Evolutionary conservation across 2,888 invertebrate genomes (phyloP), one percentile per base, ranked within the genome.

Genomic region (Polymixis flavicincta): DNA sequence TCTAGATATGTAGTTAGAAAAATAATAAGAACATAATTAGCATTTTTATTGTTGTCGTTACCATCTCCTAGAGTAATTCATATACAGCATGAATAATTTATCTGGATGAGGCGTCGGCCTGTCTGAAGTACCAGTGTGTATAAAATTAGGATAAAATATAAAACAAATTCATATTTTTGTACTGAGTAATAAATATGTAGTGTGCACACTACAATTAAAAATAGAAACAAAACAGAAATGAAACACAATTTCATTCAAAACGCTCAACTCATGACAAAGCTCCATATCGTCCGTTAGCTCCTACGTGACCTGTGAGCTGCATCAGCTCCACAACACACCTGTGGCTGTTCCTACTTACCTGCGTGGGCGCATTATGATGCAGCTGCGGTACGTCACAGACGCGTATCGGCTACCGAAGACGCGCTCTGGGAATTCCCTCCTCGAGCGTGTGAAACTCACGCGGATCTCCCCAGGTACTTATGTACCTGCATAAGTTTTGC

Each of bases 391-490:
- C 90, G 89, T 89, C 89, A 87, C 69, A 66, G 66, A 81, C 54
- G 25, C 42, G 71, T 28, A 66, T 66, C 28, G 66, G 48, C 54
- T 60, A 55, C 74, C 55, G 57, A 52, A 54, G 66, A 70, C 66
- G 80, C 83, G 78, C 74, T 76, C 66, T 86, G 89, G 91, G 91
- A 84, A 88, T 90, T 89, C 90, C 92, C 90, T 86, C 37, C 69
- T 77, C 50, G 81, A 89, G 82, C 91, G 89, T 90, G 91, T 86
- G 90, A 91, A 89, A 80, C 74, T 82, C 68, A 37, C 65, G 57
- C 48, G 75, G 75, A 64, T 64, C 75, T 85, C 69, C 81, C 79
- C 71, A 65, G 73, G 78, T 63, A 60, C 25, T 19, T 32, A 55
- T 37, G 74, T 52, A 37, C 48, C 19, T 48, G 50, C 55, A 64